Percentiles rank a stretch among this genome's conserved stretches.
Evolutionary conservation across 2,113 vertebrate species (phyloP).

Genomic region (Rhynchopsitta pachyrhyncha): DNA sequence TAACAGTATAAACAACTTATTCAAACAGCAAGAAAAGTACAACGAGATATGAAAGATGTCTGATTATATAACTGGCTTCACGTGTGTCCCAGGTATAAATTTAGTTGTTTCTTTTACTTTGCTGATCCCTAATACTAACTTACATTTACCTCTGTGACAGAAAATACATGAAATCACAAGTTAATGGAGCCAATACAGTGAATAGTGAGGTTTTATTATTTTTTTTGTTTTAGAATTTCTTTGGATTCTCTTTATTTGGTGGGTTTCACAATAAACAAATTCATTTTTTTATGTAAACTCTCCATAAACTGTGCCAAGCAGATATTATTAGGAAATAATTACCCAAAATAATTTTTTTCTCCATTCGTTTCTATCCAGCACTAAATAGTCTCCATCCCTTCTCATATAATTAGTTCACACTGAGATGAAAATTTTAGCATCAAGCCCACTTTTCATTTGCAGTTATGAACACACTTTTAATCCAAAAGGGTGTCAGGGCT

Average conservation of each 20-base stretch:
- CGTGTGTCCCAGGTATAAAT: neutral
- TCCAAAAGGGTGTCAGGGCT: neutral
- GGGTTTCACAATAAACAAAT: neutral
- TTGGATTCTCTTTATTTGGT: neutral
- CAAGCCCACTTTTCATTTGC: neutral
- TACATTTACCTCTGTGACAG: neutral
- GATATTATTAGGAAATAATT: neutral
- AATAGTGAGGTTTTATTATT: neutral
- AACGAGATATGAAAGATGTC: neutral
- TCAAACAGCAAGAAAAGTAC: neutral
- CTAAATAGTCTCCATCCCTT: neutral
- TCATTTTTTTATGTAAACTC: neutral
- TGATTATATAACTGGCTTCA: neutral
- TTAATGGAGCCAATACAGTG: neutral
- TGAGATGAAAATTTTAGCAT: neutral
- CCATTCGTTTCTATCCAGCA: neutral
- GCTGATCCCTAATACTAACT: neutral
- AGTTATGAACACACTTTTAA: neutral
- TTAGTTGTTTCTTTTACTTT: neutral
- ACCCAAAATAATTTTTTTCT: neutral
- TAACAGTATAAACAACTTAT: neutral
- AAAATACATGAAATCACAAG: neutral
- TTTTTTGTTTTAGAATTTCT: neutral
- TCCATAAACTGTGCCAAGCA: neutral
- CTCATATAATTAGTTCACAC: neutral